A percentile compares a stretch with the other conserved stretches of the same genome.
These are phyloP conservation scores for Aphaenogaster floridana DNA, from an alignment of 1,140 invertebrate species.

Conservation along the genomic window DNA sequence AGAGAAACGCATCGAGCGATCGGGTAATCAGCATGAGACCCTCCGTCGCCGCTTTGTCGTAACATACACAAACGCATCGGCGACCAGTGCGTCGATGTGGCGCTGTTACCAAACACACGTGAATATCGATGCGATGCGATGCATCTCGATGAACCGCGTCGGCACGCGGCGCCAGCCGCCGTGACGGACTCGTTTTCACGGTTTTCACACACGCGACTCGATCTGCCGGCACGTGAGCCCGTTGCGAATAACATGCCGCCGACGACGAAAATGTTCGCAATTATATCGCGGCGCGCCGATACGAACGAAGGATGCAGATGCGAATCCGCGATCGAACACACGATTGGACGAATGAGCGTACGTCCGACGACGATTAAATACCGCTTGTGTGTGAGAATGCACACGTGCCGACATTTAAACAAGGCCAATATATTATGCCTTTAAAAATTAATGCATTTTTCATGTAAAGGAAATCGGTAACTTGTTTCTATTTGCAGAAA, in stretches of 20 bases:
- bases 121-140: constrained; percentile 48
- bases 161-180: constrained; percentile 23
- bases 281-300: background rate
- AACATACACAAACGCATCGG: background rate
- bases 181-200: constrained; percentile 42
- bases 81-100: background rate
- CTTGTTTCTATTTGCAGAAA: background rate
- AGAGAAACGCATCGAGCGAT: background rate
- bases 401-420: background rate
- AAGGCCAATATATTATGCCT: background rate
- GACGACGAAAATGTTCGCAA: constrained; percentile 17
- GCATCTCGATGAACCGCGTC: constrained; percentile 60
- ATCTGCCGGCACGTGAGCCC: constrained; percentile 1
- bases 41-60: constrained; percentile 31
- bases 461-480: background rate
- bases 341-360: background rate
- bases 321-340: background rate
- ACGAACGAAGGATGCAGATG: background rate
- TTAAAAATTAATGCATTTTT: background rate
- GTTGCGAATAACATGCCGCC: constrained; percentile 4
- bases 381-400: background rate
- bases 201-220: constrained; percentile 50
- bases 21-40: constrained; percentile 18
- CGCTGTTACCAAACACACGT: constrained; percentile 43
- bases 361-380: background rate